Evolutionary conservation across 2,113 vertebrate species (phyloP).

Genomic region (Fulmarus glacialis): DNA sequence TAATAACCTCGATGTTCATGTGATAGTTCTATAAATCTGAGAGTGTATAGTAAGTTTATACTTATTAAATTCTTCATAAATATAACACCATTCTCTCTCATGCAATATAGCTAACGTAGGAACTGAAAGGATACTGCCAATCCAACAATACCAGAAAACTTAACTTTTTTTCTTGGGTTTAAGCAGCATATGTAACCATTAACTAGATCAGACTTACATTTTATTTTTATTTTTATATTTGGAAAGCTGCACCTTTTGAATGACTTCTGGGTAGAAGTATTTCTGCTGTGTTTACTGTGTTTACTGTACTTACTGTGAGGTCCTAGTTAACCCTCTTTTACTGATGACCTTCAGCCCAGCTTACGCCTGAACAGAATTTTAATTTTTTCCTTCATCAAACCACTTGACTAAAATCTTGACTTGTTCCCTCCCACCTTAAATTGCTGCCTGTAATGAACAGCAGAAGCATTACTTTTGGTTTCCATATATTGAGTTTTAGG

Average conservation of each 20-base stretch:
- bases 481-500: not conserved
- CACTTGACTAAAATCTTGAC: not conserved
- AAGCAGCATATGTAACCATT: not conserved
- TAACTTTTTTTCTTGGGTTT: not conserved
- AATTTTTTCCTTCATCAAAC: not conserved
- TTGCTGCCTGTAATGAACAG: not conserved
- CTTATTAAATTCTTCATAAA: constrained; percentile 21
- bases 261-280: not conserved
- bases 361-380: not conserved
- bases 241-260: not conserved
- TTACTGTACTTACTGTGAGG: not conserved
- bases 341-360: not conserved
- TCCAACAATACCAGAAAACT: not conserved
- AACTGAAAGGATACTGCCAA: not conserved
- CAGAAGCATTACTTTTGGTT: not conserved
- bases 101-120: not conserved
- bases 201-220: not conserved
- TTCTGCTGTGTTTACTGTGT: not conserved
- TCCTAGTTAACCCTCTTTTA: not conserved
- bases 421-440: not conserved
- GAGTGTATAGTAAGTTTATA: not conserved
- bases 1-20: constrained; percentile 7
- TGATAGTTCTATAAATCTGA: not conserved
- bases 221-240: not conserved
- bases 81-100: not conserved